Percentiles rank a stretch among this genome's conserved stretches.
Conservation (phyloP, 1,140 invertebrate genomes). For the Tyrophagus putrescentiae region DNA sequence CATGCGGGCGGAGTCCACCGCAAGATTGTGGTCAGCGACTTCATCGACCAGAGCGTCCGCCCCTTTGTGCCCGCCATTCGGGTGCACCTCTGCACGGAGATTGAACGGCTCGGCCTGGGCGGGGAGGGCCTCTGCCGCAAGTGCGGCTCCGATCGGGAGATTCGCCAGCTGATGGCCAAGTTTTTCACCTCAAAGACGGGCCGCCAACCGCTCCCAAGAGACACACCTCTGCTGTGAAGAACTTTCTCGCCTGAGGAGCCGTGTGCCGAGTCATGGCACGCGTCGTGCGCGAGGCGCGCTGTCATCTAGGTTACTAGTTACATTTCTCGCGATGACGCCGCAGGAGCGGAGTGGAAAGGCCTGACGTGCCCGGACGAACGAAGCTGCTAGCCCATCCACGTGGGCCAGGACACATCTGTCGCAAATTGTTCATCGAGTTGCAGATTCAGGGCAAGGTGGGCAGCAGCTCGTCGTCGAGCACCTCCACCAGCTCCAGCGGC, state of each 20-base stretch:
- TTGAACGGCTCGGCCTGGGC: constrained; percentile 62
- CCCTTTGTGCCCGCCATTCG: constrained; percentile 86
- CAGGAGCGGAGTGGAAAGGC: too few relatives aligned
- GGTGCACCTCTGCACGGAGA: constrained; percentile 83
- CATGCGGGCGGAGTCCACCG: background rate
- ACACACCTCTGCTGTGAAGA: background rate
- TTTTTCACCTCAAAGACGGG: constrained; percentile 53
- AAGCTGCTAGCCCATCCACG: constrained; percentile 57
- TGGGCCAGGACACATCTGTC: constrained; percentile 62
- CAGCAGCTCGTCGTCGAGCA: constrained; percentile 56
- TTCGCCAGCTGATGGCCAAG: constrained; percentile 66
- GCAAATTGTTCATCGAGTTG: constrained; percentile 63
- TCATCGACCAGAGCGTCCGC: constrained; percentile 49
- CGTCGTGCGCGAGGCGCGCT: constrained; percentile 16
- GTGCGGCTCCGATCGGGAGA: constrained; percentile 63
- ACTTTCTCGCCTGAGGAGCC: constrained; percentile 5
- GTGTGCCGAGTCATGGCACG: constrained; percentile 25
- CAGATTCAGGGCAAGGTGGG: constrained; percentile 54
- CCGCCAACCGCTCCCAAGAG: constrained; percentile 47
- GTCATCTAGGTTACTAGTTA: too few relatives aligned
- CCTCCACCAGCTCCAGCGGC: constrained; percentile 54
- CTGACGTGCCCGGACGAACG: constrained; percentile 28
- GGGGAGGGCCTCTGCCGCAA: constrained; percentile 82
- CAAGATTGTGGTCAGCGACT: constrained; percentile 50
- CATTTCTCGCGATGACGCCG: too few relatives aligned